phyloP scores from a whole-genome alignment of 2,888 invertebrate genomes.

The Apodemia hepburni region DNA sequence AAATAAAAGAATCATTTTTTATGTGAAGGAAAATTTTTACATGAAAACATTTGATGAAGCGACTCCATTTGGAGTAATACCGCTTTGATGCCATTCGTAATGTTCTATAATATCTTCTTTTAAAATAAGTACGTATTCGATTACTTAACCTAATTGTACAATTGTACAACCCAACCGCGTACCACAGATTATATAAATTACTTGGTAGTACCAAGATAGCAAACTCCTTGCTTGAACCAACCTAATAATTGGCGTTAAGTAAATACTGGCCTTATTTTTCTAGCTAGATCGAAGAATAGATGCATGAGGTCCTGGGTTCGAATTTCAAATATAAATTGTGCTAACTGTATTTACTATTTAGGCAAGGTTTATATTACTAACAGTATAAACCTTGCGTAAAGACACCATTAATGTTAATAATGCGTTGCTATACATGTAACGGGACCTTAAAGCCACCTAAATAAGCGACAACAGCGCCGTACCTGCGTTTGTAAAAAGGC shows the following conservation, averaged over 20 bases:
- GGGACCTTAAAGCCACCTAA: too few relatives aligned
- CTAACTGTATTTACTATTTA: too few relatives aligned
- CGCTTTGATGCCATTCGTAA: background rate
- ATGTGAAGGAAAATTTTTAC: background rate
- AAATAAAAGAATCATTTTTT: background rate
- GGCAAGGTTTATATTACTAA: too few relatives aligned
- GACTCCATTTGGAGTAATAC: background rate
- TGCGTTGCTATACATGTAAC: too few relatives aligned
- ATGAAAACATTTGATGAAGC: background rate
- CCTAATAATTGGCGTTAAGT: conserved; percentile 10
- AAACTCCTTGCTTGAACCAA: background rate
- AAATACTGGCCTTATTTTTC: background rate
- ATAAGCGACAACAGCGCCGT: too few relatives aligned
- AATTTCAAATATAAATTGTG: too few relatives aligned
- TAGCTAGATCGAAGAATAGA: too few relatives aligned
- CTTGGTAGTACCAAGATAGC: conserved; percentile 17
- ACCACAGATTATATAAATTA: too few relatives aligned
- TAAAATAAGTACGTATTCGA: conserved; percentile 25
- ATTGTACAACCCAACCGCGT: conserved; percentile 6
- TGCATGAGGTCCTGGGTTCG: too few relatives aligned
- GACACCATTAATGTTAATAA: too few relatives aligned
- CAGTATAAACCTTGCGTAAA: too few relatives aligned
- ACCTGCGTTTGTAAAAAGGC: too few relatives aligned
- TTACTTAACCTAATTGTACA: conserved; percentile 28
- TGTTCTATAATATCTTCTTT: conserved; percentile 29